Evolutionary conservation across 2,888 invertebrate species (phyloP).

Genomic region (Limnephilus rhombicus): DNA sequence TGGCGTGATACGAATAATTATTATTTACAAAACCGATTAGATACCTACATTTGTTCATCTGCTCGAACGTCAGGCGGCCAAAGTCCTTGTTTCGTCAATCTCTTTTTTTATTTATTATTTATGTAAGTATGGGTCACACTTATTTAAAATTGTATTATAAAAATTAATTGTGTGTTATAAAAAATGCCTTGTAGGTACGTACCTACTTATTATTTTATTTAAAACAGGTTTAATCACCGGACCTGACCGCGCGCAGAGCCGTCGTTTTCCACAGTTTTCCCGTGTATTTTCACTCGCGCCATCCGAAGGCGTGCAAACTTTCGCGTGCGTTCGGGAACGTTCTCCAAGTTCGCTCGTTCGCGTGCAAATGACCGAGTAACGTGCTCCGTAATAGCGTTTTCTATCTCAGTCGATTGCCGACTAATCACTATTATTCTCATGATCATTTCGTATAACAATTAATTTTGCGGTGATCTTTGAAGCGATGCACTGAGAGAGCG

Average conservation of each 20-base stretch:
- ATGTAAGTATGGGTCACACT: background rate
- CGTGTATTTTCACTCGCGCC: conserved; percentile 39
- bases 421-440: conserved; percentile 3
- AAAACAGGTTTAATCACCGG: background rate
- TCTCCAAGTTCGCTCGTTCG: background rate
- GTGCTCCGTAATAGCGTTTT: conserved; percentile 20
- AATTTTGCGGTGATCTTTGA: background rate
- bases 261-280: conserved; percentile 29
- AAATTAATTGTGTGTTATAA: background rate
- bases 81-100: background rate
- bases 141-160: background rate
- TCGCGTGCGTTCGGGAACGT: conserved; percentile 23
- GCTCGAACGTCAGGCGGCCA: background rate
- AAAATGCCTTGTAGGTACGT: background rate
- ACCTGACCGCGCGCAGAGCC: background rate
- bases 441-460: background rate
- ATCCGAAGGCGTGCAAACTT: conserved; percentile 12
- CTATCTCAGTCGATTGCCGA: conserved; percentile 5
- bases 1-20: background rate
- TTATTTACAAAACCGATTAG: background rate
- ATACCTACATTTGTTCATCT: background rate
- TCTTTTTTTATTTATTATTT: background rate
- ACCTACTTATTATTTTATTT: too few species aligned
- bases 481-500: background rate
- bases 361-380: conserved; percentile 28